These are phyloP conservation scores for Athalia cordata DNA, from an alignment of 2,888 invertebrate genomes.

Conservation along the genomic window DNA sequence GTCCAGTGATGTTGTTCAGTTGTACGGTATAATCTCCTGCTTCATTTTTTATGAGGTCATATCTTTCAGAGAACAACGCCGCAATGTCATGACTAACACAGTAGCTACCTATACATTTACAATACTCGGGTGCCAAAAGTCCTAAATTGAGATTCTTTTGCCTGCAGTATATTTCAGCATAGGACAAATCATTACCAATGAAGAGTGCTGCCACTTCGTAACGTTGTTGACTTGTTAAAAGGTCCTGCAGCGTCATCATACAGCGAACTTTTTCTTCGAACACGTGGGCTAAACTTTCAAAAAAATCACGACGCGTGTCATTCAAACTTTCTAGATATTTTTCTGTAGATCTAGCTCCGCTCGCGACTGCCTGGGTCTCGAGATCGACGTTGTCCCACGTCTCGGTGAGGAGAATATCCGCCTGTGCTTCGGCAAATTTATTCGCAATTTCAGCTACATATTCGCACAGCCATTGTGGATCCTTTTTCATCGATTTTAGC, in stretches of 20 bases:
- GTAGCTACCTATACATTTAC: conserved; percentile 19
- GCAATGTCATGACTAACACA: conserved; percentile 22
- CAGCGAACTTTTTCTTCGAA: conserved; percentile 1
- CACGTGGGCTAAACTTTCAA: not conserved
- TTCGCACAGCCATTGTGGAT: conserved; percentile 28
- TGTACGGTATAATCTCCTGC: not conserved
- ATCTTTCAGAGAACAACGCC: conserved; percentile 16
- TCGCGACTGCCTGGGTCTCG: not conserved
- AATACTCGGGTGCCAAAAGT: conserved; percentile 31
- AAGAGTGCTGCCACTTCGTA: conserved; percentile 12
- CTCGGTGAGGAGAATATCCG: not conserved
- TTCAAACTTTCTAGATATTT: conserved; percentile 9
- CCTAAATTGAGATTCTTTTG: conserved; percentile 29
- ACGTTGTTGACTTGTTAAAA: conserved; percentile 4
- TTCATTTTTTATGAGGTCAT: conserved; percentile 8
- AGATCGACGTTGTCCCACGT: not conserved
- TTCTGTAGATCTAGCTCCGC: not conserved
- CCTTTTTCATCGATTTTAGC: conserved; percentile 16
- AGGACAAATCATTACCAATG: conserved; percentile 9
- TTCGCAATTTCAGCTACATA: conserved; percentile 8
- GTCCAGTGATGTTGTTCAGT: not conserved
- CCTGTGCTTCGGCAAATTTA: conserved; percentile 14
- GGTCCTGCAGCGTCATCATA: not conserved
- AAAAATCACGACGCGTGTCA: not conserved
- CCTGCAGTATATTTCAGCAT: conserved; percentile 25